Conservation (phyloP, 2,113 vertebrate species). For the Pseudolaguvia tuberculata region DNA sequence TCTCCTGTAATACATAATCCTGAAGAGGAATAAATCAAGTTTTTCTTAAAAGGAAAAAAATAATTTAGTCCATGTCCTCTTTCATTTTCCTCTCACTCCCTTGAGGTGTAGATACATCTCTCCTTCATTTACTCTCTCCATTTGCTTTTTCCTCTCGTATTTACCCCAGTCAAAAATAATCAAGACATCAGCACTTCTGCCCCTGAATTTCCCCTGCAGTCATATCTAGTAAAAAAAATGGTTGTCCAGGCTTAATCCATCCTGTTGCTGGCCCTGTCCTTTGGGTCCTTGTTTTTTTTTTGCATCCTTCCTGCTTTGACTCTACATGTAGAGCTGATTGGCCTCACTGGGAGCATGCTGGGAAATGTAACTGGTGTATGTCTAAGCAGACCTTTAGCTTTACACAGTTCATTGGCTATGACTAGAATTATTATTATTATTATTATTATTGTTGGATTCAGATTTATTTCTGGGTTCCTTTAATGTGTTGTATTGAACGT, state of each 20-base stretch:
- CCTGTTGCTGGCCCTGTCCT: constrained; percentile 43
- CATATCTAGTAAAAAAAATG: constrained; percentile 32
- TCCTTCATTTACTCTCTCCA: constrained; percentile 7
- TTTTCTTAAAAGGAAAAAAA: neutral
- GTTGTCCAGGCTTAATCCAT: constrained; percentile 33
- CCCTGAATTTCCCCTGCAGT: constrained; percentile 33
- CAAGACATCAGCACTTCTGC: constrained; percentile 31
- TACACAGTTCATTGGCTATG: constrained; percentile 7
- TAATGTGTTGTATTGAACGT: too few species aligned
- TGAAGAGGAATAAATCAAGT: constrained; percentile 31
- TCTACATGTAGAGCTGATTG: constrained; percentile 37
- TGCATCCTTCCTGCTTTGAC: constrained; percentile 7
- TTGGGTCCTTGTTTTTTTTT: constrained; percentile 18
- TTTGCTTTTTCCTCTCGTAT: constrained; percentile 36
- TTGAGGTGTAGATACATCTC: constrained; percentile 21
- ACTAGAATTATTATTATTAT: too few species aligned
- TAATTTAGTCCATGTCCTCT: constrained; percentile 16
- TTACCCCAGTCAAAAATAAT: constrained; percentile 36
- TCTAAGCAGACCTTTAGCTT: constrained; percentile 34
- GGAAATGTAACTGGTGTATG: constrained; percentile 41
- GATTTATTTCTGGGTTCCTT: neutral
- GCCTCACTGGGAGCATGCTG: constrained; percentile 26
- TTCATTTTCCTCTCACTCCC: constrained; percentile 1
- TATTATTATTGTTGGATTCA: neutral
- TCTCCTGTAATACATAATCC: neutral